Conservation (phyloP, 53 echinoderm and acorn worm genomes). For the Stichopus horrens region DNA sequence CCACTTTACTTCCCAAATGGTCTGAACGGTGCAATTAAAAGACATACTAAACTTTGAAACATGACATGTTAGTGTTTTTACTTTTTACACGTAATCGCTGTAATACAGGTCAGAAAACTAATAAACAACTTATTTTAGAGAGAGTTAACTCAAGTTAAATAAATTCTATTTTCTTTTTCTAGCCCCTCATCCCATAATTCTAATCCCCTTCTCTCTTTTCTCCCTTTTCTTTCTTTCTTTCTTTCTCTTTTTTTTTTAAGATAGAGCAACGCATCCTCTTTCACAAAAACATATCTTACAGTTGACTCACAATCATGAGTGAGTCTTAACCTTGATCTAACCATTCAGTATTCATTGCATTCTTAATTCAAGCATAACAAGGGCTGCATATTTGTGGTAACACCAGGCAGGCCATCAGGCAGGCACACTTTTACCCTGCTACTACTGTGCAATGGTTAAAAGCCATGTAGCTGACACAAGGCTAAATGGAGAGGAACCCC, state of each 20-base stretch:
- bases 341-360: slow-evolving; percentile 26
- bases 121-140: no score
- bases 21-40: no score
- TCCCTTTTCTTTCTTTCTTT: background rate
- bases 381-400: slow-evolving; percentile 36
- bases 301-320: background rate
- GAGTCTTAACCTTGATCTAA: slow-evolving; percentile 25
- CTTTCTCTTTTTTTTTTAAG: background rate
- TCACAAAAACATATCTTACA: background rate
- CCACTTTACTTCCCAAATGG: no score
- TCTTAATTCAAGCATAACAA: slow-evolving; percentile 44
- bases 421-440: background rate
- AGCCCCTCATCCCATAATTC: no score
- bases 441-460: background rate
- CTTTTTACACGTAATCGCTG: no score
- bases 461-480: slow-evolving; percentile 29
- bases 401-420: slow-evolving; percentile 21
- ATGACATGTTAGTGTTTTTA: no score
- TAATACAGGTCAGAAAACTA: no score
- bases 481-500: slow-evolving; percentile 43
- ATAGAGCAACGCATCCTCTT: background rate
- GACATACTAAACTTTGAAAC: no score
- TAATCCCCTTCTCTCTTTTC: background rate
- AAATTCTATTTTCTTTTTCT: no score
- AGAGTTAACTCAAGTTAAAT: no score